phyloP scores from a whole-genome alignment of 2,797 vertebrate species.

The Acanthiza pusilla region DNA sequence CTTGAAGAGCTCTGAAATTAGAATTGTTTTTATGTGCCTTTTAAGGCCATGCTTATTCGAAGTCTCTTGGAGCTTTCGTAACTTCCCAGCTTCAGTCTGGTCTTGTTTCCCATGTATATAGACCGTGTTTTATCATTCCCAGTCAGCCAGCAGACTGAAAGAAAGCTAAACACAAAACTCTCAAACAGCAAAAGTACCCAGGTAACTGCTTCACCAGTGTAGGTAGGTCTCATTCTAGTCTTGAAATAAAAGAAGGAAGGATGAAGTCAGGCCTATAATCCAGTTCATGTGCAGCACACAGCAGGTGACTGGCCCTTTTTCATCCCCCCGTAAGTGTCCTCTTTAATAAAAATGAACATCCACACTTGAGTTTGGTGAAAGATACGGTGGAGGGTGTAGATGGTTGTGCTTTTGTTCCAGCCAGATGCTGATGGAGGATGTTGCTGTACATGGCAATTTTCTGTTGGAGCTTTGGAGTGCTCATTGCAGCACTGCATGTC shows the following conservation, averaged over 20 bases:
- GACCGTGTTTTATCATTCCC: neutral
- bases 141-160: neutral
- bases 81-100: neutral
- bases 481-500: neutral
- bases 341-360: neutral
- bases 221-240: neutral
- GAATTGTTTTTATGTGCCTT: neutral
- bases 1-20: neutral
- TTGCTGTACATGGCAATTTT: neutral
- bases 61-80: neutral
- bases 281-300: neutral
- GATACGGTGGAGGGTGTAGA: neutral
- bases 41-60: neutral
- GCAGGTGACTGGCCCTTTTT: neutral
- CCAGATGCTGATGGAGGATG: neutral
- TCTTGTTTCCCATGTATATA: neutral
- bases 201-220: neutral
- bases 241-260: neutral
- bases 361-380: neutral
- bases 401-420: neutral
- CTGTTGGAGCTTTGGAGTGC: neutral
- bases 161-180: neutral
- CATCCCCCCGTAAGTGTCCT: neutral
- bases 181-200: neutral
- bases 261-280: neutral